These are phyloP conservation scores for Strix uralensis DNA, from an alignment of 2,113 vertebrate genomes.

Conservation along the genomic window DNA sequence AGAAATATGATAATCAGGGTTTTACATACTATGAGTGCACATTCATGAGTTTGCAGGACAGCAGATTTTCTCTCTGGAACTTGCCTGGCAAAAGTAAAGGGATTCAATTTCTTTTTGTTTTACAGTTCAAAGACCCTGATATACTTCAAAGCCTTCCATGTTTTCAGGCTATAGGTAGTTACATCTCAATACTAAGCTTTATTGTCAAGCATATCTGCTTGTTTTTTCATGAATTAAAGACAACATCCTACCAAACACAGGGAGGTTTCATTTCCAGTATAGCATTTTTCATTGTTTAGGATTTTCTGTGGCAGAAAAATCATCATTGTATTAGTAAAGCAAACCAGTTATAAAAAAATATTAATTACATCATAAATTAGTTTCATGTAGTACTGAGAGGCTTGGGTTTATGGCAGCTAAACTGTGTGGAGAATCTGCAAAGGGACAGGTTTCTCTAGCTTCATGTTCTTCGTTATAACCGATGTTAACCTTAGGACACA, in stretches of 20 bases:
- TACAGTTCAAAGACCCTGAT: background rate
- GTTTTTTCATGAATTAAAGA: background rate
- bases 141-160: background rate
- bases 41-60: background rate
- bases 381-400: background rate
- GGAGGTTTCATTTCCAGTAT: background rate
- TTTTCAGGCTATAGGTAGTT: background rate
- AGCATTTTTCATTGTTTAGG: background rate
- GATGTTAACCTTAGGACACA: background rate
- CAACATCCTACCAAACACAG: background rate
- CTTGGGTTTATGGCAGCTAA: background rate
- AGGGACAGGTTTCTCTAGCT: background rate
- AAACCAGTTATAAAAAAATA: background rate
- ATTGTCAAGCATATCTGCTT: background rate
- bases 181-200: background rate
- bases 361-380: background rate
- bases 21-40: background rate
- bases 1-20: background rate
- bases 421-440: background rate
- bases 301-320: background rate
- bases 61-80: background rate
- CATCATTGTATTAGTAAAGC: background rate
- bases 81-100: background rate
- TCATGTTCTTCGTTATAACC: background rate
- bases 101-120: background rate